These are phyloP conservation scores for Spilarctia lutea DNA, from an alignment of 2,888 invertebrate species.

Conservation along the genomic window DNA sequence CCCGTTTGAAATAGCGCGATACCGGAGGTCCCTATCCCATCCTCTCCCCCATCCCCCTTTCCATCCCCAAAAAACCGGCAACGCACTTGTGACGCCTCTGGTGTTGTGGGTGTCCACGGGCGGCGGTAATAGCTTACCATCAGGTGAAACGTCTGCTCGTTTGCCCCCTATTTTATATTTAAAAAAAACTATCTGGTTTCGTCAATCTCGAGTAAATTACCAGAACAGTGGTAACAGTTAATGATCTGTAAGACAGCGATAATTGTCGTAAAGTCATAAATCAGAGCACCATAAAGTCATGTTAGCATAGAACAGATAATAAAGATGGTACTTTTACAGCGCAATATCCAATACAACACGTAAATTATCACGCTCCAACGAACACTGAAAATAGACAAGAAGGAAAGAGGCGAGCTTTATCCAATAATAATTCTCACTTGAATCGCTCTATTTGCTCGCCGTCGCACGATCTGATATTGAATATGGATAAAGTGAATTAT, in stretches of 20 bases:
- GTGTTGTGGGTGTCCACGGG: too few relatives aligned
- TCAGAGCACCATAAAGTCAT: conserved; percentile 30
- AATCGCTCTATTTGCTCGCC: conserved; percentile 83
- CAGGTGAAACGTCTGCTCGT: too few relatives aligned
- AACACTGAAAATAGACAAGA: conserved; percentile 79
- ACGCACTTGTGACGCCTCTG: too few relatives aligned
- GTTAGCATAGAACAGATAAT: conserved; percentile 40
- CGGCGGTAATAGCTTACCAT: too few relatives aligned
- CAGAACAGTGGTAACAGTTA: not conserved
- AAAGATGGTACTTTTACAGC: conserved; percentile 61
- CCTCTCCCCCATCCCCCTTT: too few relatives aligned
- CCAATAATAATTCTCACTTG: conserved; percentile 85
- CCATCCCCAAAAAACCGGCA: too few relatives aligned
- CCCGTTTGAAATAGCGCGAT: too few relatives aligned
- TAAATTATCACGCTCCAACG: conserved; percentile 76
- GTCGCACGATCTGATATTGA: conserved; percentile 85
- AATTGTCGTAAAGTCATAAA: conserved; percentile 21
- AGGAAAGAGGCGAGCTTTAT: conserved; percentile 80
- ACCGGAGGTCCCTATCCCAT: too few relatives aligned
- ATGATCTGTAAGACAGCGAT: conserved; percentile 12
- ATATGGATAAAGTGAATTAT: conserved; percentile 86
- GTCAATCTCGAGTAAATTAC: not conserved
- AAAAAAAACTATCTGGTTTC: not conserved
- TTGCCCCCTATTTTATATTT: too few relatives aligned
- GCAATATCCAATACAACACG: conserved; percentile 75